Evolutionary conservation across 2,797 vertebrate species (phyloP).

Genomic region (Danio choprae): DNA sequence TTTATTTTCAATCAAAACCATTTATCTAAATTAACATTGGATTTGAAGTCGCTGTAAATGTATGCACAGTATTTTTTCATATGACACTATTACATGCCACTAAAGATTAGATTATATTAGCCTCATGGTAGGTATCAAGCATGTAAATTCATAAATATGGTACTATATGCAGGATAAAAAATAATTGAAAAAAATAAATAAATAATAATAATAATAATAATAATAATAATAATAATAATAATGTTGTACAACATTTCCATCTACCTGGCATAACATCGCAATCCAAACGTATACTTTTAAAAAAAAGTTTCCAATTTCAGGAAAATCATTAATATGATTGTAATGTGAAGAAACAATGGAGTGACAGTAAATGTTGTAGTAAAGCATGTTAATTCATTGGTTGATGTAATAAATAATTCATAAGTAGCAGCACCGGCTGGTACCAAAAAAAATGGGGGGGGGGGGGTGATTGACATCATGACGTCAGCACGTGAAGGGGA

Average conservation of each 20-base stretch:
- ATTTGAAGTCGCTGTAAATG: not conserved
- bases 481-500: constrained; percentile 54
- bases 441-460: constrained; percentile 1
- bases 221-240: not conserved
- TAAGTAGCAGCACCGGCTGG: constrained; percentile 34
- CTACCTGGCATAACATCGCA: not conserved
- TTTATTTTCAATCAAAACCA: not conserved
- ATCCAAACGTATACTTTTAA: not conserved
- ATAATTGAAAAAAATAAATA: no score
- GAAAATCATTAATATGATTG: not conserved
- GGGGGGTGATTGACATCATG: constrained; percentile 49
- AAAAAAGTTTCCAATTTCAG: not conserved
- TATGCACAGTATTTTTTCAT: not conserved
- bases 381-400: constrained; percentile 7
- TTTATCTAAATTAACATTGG: no score
- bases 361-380: constrained; percentile 3
- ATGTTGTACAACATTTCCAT: not conserved
- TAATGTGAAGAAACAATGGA: constrained; percentile 34
- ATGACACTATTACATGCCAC: not conserved
- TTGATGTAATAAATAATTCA: constrained; percentile 42
- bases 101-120: not conserved
- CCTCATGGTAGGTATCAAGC: not conserved
- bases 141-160: not conserved
- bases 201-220: not conserved
- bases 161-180: not conserved